These are phyloP conservation scores for Anarhynchus alexandrinus DNA, from an alignment of 2,113 vertebrate species.

Conservation along the genomic window DNA sequence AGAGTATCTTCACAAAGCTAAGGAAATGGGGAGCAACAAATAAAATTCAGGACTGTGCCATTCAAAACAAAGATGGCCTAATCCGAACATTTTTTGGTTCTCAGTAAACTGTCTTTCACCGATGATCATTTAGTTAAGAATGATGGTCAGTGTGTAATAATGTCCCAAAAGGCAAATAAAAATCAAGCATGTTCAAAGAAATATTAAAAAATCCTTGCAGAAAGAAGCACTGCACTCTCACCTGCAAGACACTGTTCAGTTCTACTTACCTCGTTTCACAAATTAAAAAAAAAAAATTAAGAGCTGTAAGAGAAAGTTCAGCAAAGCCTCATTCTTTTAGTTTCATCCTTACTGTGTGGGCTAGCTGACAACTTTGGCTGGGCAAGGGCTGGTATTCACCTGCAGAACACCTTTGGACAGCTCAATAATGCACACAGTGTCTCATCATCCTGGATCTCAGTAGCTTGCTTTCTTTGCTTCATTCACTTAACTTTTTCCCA, in stretches of 20 bases:
- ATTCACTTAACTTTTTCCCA: background rate
- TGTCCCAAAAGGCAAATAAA: background rate
- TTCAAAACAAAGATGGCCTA: background rate
- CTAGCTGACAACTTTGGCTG: background rate
- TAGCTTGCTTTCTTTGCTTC: rapidly evolving
- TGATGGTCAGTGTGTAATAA: background rate
- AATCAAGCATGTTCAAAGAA: background rate
- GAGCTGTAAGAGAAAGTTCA: background rate
- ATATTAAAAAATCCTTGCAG: background rate
- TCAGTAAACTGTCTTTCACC: background rate
- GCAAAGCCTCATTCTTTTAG: background rate
- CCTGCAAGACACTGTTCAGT: background rate
- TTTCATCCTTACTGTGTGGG: background rate
- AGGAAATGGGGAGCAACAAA: background rate
- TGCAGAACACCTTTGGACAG: background rate
- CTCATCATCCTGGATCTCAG: background rate
- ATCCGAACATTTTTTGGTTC: background rate
- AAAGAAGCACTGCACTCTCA: background rate
- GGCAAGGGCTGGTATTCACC: background rate
- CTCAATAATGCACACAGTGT: background rate
- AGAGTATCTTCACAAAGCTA: background rate
- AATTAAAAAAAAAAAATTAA: background rate
- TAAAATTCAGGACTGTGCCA: background rate
- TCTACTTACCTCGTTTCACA: background rate
- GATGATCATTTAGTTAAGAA: background rate